Conservation (phyloP, 2,888 invertebrate genomes). For the Leucoptera coffeella region DNA sequence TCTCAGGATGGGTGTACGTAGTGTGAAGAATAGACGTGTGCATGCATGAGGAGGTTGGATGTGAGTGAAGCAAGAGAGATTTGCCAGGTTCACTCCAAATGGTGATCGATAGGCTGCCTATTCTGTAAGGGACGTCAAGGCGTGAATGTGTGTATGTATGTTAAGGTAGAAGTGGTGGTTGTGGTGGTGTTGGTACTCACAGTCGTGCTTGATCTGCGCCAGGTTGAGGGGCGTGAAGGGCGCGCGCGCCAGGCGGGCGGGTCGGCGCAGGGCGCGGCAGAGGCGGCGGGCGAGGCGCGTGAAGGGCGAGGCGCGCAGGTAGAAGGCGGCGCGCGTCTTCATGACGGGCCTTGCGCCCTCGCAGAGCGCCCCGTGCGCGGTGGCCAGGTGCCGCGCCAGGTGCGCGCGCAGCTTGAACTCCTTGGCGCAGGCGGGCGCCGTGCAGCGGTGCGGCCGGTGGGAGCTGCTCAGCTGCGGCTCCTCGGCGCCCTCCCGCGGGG, state of each 20-base stretch:
- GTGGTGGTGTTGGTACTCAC: no score
- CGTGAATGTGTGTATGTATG: no score
- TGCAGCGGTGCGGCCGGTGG: conserved; percentile 82
- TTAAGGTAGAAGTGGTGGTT: no score
- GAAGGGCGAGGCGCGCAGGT: conserved; percentile 84
- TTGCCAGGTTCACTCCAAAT: no score
- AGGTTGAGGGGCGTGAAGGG: conserved; percentile 76
- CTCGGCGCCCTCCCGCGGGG: conserved; percentile 27
- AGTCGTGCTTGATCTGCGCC: conserved; percentile 81
- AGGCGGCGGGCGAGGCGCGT: conserved; percentile 85
- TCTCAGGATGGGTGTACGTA: no score
- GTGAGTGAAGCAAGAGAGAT: no score
- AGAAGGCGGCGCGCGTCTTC: conserved; percentile 96
- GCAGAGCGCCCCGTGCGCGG: conserved; percentile 75
- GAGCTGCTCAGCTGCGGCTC: conserved; percentile 50
- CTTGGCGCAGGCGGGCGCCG: conserved; percentile 87
- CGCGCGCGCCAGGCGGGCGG: conserved; percentile 82
- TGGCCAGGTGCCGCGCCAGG: conserved; percentile 88
- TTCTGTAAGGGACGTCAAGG: no score
- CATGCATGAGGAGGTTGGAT: no score
- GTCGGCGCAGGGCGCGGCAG: conserved; percentile 74
- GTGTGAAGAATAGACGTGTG: no score
- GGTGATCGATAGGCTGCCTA: no score
- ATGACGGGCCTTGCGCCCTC: conserved; percentile 78
- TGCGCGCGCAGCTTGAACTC: conserved; percentile 95